Conservation (phyloP, 2,888 invertebrate species). For the Lasioglossum figueresi region DNA sequence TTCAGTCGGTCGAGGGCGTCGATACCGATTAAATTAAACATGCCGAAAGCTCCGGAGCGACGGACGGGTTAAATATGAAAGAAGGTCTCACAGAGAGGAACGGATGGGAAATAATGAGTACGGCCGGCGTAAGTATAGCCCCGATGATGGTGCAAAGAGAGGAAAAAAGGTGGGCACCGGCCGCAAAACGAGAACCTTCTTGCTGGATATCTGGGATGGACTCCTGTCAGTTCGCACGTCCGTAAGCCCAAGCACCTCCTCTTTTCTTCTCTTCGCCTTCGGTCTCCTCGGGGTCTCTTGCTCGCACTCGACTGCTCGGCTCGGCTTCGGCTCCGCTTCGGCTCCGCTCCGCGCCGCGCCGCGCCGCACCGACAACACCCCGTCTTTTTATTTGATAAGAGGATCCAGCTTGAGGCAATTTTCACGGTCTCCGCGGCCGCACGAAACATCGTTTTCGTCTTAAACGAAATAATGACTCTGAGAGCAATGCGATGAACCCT, state of each 20-base stretch:
- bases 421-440: slow-evolving; percentile 69
- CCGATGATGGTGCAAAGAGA: slow-evolving; percentile 78
- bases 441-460: slow-evolving; percentile 70
- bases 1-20: slow-evolving; percentile 78
- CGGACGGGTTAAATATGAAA: slow-evolving; percentile 75
- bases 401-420: slow-evolving; percentile 70
- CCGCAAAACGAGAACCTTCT: slow-evolving; percentile 77
- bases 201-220: slow-evolving; percentile 75
- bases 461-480: slow-evolving; percentile 71
- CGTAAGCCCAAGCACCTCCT: slow-evolving; percentile 68
- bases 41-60: slow-evolving; percentile 72
- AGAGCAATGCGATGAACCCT: slow-evolving; percentile 58
- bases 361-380: slow-evolving; percentile 46
- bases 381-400: slow-evolving; percentile 74
- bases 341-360: slow-evolving; percentile 40
- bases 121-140: slow-evolving; percentile 80
- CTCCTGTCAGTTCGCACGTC: slow-evolving; percentile 80
- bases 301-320: not conserved
- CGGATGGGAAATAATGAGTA: slow-evolving; percentile 78
- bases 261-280: slow-evolving; percentile 62
- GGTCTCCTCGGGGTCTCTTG: slow-evolving; percentile 42
- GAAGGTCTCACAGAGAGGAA: slow-evolving; percentile 71
- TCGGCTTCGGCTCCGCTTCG: not conserved
- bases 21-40: slow-evolving; percentile 82
- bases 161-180: slow-evolving; percentile 72